Evolutionary conservation across 2,888 invertebrate species (phyloP).

Genomic region (Nomada ruficornis): DNA sequence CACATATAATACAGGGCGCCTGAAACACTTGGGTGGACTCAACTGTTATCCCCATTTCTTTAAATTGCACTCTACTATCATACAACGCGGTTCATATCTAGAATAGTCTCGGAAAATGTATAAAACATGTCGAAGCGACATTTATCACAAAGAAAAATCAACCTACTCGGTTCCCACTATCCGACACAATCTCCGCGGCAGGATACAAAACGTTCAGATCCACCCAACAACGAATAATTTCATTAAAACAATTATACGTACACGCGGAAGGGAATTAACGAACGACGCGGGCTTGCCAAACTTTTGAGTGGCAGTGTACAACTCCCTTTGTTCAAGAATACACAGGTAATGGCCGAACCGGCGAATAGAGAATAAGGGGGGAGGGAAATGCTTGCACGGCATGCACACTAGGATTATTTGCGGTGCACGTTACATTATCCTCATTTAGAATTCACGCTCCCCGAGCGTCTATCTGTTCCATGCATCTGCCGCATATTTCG

Average conservation of each 20-base stretch:
- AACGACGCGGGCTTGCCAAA: background rate
- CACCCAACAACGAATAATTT: slow-evolving; percentile 15
- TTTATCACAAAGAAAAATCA: no score
- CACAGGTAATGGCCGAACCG: slow-evolving; percentile 57
- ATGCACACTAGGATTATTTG: slow-evolving; percentile 72
- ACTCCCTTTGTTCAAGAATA: slow-evolving; percentile 68
- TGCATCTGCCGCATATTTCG: slow-evolving; percentile 74
- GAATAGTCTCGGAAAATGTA: no score
- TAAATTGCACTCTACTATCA: no score
- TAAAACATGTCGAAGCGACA: no score
- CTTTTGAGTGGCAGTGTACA: slow-evolving; percentile 2
- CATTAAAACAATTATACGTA: background rate
- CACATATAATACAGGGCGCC: background rate
- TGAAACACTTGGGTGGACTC: no score
- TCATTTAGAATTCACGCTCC: slow-evolving; percentile 73
- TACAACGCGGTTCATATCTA: no score
- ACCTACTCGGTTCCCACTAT: no score
- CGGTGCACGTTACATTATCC: slow-evolving; percentile 72
- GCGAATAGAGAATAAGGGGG: slow-evolving; percentile 23
- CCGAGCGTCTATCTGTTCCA: slow-evolving; percentile 70
- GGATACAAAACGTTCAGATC: no score
- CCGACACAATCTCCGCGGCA: no score
- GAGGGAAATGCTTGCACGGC: slow-evolving; percentile 34
- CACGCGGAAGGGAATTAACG: background rate
- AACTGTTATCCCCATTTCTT: no score